Evolutionary conservation across 30 jellyfish, hydroid and myxozoan species (phyloP).

Genomic region (Pseudorhiza aurosa): DNA sequence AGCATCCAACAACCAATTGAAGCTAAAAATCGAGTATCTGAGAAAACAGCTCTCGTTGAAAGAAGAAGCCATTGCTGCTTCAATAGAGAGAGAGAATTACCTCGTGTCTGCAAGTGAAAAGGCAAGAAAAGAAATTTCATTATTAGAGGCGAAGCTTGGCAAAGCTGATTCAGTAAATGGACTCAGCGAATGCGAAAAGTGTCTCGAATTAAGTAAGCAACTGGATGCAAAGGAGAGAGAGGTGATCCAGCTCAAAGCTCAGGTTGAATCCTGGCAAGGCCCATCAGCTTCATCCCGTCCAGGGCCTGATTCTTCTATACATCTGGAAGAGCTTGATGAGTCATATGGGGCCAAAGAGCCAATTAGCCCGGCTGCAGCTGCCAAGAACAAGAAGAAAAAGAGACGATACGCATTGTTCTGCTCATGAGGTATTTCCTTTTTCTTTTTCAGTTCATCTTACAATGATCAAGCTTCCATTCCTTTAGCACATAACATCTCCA

Average conservation of each 20-base stretch:
- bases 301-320: background rate
- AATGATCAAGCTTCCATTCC: background rate
- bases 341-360: slow-evolving; percentile 43
- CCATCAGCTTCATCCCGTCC: background rate
- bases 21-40: background rate
- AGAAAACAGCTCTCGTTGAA: background rate
- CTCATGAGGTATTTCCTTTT: slow-evolving; percentile 41
- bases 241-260: background rate
- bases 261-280: background rate
- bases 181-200: slow-evolving; percentile 5
- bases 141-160: slow-evolving; percentile 21
- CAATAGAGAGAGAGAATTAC: slow-evolving; percentile 30
- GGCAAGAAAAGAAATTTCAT: background rate
- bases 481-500: too few relatives aligned
- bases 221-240: slow-evolving; percentile 14
- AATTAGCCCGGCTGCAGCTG: slow-evolving; percentile 10
- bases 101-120: slow-evolving; percentile 26
- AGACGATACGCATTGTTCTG: slow-evolving; percentile 27
- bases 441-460: too few relatives aligned
- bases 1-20: slow-evolving; percentile 8
- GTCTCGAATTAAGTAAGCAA: background rate
- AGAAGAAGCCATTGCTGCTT: slow-evolving; percentile 28
- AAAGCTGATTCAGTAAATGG: background rate
- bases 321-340: slow-evolving; percentile 11
- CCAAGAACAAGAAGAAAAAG: slow-evolving; percentile 42